Evolutionary conservation across 2,888 invertebrate species (phyloP).

Genomic region (Zygaena filipendulae): DNA sequence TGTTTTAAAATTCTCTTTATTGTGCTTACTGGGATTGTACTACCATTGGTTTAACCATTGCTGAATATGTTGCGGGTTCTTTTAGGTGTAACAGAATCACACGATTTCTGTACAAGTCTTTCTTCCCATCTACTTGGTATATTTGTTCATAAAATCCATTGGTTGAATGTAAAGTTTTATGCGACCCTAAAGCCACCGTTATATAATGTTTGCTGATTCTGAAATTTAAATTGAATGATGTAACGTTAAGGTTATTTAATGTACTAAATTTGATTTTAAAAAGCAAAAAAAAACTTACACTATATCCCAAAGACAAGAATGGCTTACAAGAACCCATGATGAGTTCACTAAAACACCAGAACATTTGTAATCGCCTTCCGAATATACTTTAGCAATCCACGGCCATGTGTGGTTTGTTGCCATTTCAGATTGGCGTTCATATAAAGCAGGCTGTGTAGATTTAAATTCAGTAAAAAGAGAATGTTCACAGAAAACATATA

Average conservation of each 20-base stretch:
- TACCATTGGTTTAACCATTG: conserved; percentile 74
- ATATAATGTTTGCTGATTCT: conserved; percentile 70
- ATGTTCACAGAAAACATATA: conserved; percentile 65
- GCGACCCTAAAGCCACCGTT: conserved; percentile 74
- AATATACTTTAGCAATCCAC: conserved; percentile 79
- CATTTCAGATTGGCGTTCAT: conserved; percentile 22
- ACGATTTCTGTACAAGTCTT: conserved; percentile 67
- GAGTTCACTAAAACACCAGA: conserved; percentile 74
- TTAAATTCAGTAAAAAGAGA: conserved; percentile 43
- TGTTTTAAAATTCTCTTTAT: background rate
- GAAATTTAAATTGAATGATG: conserved; percentile 17
- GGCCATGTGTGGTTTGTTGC: conserved; percentile 59
- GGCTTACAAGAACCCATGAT: conserved; percentile 73
- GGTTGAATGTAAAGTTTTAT: conserved; percentile 65
- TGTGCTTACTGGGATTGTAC: conserved; percentile 50
- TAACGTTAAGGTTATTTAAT: no score
- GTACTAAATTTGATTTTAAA: conserved; percentile 1
- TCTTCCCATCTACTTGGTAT: conserved; percentile 69
- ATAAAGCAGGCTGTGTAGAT: conserved; percentile 26
- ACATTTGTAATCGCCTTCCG: conserved; percentile 76
- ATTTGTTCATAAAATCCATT: conserved; percentile 78
- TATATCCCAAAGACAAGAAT: conserved; percentile 59
- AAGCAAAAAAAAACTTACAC: conserved; percentile 28
- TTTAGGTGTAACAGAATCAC: conserved; percentile 73
- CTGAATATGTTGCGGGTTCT: conserved; percentile 65